These are phyloP conservation scores for Tretioscincus oriximinensis DNA, from an alignment of 2,113 vertebrate species.

Conservation along the genomic window DNA sequence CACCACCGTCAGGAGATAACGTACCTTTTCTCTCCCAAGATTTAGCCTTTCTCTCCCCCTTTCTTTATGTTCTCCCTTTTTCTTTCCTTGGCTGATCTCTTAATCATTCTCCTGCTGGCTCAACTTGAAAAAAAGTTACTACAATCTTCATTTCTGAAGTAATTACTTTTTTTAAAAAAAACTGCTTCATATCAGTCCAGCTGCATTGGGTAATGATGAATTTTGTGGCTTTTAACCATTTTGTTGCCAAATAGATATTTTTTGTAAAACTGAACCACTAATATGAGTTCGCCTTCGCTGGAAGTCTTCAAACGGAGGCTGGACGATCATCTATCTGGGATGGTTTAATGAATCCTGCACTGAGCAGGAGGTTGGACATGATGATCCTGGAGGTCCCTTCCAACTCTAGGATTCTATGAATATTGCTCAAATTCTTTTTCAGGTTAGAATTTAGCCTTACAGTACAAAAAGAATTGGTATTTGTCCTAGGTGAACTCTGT, in stretches of 20 bases:
- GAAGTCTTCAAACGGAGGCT: too few relatives aligned
- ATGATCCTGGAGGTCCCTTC: too few relatives aligned
- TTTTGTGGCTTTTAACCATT: background rate
- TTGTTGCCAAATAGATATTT: background rate
- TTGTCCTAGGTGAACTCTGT: conserved; percentile 6
- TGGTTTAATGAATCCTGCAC: too few relatives aligned
- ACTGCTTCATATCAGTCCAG: background rate
- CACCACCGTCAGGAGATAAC: conserved; percentile 1
- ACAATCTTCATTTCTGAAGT: too few relatives aligned
- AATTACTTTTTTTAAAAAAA: background rate
- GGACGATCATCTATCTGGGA: too few relatives aligned
- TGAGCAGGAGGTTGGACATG: too few relatives aligned
- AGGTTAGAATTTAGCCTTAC: background rate
- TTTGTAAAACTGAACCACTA: background rate
- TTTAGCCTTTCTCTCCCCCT: background rate
- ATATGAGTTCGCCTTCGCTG: too few relatives aligned
- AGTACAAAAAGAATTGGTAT: conserved; percentile 19
- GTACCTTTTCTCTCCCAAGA: background rate
- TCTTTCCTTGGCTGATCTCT: background rate
- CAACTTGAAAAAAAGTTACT: background rate
- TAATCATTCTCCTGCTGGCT: background rate
- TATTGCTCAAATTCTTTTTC: background rate
- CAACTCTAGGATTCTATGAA: too few relatives aligned
- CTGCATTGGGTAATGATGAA: background rate
- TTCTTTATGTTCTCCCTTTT: background rate